Evolutionary conservation across 1,140 invertebrate species (phyloP).

Genomic region (Saccostrea glomerata): DNA sequence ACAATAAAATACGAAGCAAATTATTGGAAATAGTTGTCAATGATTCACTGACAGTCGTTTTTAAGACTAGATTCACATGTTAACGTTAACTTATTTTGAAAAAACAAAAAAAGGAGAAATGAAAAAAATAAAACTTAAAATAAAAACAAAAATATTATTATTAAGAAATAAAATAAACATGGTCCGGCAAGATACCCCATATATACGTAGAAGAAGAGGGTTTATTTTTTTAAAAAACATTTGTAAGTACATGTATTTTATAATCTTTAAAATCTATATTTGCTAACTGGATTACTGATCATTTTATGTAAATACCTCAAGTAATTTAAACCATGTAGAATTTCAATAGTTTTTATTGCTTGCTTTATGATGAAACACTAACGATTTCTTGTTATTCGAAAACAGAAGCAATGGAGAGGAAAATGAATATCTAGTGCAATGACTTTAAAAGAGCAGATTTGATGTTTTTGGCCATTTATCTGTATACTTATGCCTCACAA

Average conservation of each 20-base stretch:
- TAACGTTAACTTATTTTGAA: too few species aligned
- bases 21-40: neutral
- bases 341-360: neutral
- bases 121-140: neutral
- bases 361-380: neutral
- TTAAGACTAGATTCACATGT: too few species aligned
- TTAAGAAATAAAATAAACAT: neutral
- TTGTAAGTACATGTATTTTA: neutral
- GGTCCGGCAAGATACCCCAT: neutral
- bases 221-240: neutral
- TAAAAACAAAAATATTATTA: neutral
- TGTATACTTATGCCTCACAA: neutral
- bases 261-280: constrained; percentile 15
- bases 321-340: neutral
- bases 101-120: too few species aligned
- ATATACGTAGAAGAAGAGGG: too few species aligned
- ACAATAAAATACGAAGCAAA: neutral
- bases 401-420: neutral
- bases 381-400: neutral
- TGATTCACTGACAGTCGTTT: too few species aligned
- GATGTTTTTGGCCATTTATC: neutral
- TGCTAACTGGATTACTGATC: neutral
- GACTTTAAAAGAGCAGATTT: too few species aligned
- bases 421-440: too few species aligned
- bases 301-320: too few species aligned